phyloP scores from a whole-genome alignment of 2,888 invertebrate genomes.

The Mamestra brassicae region DNA sequence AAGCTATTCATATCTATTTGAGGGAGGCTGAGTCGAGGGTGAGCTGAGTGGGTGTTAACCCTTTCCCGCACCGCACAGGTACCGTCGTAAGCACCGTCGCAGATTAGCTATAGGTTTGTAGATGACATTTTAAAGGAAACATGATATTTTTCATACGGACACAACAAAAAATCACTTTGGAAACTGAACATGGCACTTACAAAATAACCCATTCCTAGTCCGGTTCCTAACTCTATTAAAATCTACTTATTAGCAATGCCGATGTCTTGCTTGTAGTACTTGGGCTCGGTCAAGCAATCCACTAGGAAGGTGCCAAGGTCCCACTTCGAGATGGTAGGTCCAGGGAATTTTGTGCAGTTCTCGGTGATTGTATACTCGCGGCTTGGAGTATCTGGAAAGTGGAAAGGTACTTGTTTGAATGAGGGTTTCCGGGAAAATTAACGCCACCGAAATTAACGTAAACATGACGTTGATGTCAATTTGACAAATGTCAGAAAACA shows the following conservation, averaged over 20 bases:
- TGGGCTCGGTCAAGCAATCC: conserved; percentile 92
- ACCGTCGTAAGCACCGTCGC: no score
- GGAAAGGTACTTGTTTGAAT: neutral
- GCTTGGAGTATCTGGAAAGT: conserved; percentile 92
- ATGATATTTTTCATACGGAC: neutral
- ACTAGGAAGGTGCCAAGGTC: conserved; percentile 95
- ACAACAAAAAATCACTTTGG: neutral
- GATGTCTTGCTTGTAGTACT: conserved; percentile 91
- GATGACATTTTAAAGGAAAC: neutral
- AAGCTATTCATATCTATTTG: no score
- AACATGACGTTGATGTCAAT: no score
- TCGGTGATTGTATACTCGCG: conserved; percentile 90
- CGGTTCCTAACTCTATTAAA: neutral
- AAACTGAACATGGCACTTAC: conserved; percentile 5
- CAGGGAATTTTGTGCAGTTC: conserved; percentile 92
- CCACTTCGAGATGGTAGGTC: conserved; percentile 93
- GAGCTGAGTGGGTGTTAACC: no score
- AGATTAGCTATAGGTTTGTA: no score
- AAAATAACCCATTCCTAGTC: conserved; percentile 3
- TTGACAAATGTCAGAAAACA: no score
- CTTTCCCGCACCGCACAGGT: no score
- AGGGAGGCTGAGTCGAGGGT: no score
- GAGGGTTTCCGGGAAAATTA: no score
- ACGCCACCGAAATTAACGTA: no score
- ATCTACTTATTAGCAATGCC: conserved; percentile 79